Base-by-base conservation (phyloP, 1,140 invertebrate genomes). In the Tyrophagus putrescentiae region DNA sequence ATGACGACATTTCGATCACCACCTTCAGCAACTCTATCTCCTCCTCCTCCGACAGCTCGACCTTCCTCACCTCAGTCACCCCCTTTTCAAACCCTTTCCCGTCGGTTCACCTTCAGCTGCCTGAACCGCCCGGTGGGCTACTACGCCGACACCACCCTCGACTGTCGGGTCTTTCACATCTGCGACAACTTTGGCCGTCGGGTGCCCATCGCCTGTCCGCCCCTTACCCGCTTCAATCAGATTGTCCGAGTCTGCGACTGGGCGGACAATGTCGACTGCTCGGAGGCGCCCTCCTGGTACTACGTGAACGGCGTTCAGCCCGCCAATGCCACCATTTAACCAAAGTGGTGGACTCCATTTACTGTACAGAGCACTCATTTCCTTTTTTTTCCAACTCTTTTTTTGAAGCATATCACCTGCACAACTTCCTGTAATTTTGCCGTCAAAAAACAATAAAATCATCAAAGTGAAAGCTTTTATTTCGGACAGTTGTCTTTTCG, bases 251-350 rank as follows among this genome's bases (percentile, higher is more conserved):
- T 74, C 34, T 73, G 72, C 60, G 70, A 72, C 64, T 91, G 87
- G 86, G 89, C 85, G 86, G 89, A 89, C 72, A 92, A 90, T 69
- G 86, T 89, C 0, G 81, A 89, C 68, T 90, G 79, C 63, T 76
- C 70, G 13, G 67, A 72, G 34, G 75, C 76, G 4, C 61, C 66
- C 80, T 65, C 77, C 75, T n/a, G 77, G 82, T 66, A 84, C 65
- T 70, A 70, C 3, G 64, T 75, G 4, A 76, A 76, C 23, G 33
- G 41, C n/a, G n/a, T n/a, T n/a, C n/a, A n/a, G n/a, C n/a, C n/a
- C n/a, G n/a, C n/a, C n/a, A n/a, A n/a, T n/a, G n/a, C n/a, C n/a
- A n/a, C n/a, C n/a, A n/a, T n/a, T n/a, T n/a, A n/a, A n/a, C n/a
- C n/a, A n/a, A n/a, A n/a, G n/a, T n/a, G n/a, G n/a, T n/a, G n/a